Evolutionary conservation across 2,797 vertebrate genomes (phyloP), one percentile per base, ranked within the genome.

Genomic region (Ceryle rudis): DNA sequence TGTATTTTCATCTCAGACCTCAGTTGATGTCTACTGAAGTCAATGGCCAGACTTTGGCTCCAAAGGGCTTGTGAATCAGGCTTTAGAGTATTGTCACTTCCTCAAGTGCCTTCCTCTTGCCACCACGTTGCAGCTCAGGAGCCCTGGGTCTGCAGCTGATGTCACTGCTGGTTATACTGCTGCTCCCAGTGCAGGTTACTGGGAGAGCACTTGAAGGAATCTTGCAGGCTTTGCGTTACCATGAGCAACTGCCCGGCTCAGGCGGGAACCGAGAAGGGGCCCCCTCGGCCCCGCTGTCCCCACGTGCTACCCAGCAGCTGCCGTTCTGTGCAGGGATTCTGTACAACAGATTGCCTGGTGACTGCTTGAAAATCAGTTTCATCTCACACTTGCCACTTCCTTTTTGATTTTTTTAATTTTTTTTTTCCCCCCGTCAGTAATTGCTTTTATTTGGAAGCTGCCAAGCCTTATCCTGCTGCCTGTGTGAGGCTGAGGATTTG

Each of bases 361-460:
- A 2, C 39, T 60, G 75, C 84, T 49, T 29, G 17, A 15, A 9
- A 9, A 0, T 6, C 10, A 33, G 23, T 67, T 87, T 41, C 62
- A 33, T 29, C 55, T 85, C 69, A 10, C 41, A n/a, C 70, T 90
- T 86, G 57, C 73, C 86, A 5, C 49, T 81, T 90, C 20, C 71
- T 23, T 60, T 55, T 5, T 22, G 25, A 7, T 51, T 37, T 37
- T 37, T 41, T 41, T 28, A 6, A 37, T 71, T 37, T 55, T 16
- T 21, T 52, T n/a, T 16, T 64, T 5, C n/a, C n/a, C 28, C 15
- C 35, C 31, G 26, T 28, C 70, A 15, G 42, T 89, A 85, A 79
- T 95, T 96, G 91, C 91, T 96, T 97, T 97, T 93, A 89, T 91
- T 81, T 95, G 95, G n/a, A 37, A 89, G 77, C 37, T 95, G 96